Conservation (phyloP, 2,888 invertebrate species). For the Tetrapedia diversipes region DNA sequence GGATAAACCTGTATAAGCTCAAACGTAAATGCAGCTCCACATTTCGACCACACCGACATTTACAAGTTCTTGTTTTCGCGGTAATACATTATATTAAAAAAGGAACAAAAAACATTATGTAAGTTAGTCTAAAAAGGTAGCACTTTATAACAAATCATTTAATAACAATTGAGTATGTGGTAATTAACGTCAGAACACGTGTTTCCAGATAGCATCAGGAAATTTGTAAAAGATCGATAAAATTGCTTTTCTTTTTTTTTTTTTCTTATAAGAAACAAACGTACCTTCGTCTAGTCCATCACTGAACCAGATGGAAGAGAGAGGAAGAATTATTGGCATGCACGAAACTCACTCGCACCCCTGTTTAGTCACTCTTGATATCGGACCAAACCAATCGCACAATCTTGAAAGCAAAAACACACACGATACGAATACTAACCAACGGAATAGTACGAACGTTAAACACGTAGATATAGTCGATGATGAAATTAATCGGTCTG, state of each 20-base stretch:
- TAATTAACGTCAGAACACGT: conserved; percentile 33
- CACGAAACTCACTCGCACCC: conserved; percentile 40
- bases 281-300: conserved; percentile 29
- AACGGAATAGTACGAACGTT: conserved; percentile 2
- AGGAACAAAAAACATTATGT: conserved; percentile 19
- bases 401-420: conserved; percentile 17
- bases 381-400: not conserved
- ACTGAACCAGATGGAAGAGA: conserved; percentile 5
- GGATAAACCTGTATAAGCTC: no score
- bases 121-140: not conserved
- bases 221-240: not conserved
- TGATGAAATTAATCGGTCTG: conserved; percentile 63
- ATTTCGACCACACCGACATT: not conserved
- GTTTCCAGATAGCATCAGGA: conserved; percentile 3
- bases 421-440: conserved; percentile 8
- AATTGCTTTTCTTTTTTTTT: not conserved
- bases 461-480: conserved; percentile 11
- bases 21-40: not conserved
- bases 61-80: not conserved
- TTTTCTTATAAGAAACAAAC: not conserved
- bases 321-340: not conserved
- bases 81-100: not conserved
- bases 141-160: not conserved
- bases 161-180: not conserved
- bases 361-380: not conserved